These are phyloP conservation scores for Ctenochaetus hawaiiensis DNA, from an alignment of 2,797 vertebrate genomes.

Conservation along the genomic window DNA sequence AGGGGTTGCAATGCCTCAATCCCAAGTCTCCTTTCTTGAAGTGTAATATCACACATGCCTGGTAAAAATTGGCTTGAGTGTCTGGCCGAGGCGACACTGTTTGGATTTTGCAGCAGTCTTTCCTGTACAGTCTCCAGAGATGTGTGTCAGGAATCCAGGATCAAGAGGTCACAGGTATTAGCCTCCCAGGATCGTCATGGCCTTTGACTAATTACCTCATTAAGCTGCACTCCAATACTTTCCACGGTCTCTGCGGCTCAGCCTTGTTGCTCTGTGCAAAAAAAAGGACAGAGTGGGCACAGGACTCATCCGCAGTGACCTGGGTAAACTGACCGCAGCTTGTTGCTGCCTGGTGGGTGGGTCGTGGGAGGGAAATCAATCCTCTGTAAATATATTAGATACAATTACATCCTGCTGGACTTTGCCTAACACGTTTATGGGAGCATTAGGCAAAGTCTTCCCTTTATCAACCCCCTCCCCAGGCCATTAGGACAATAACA, in stretches of 20 bases:
- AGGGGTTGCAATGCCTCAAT: constrained; percentile 44
- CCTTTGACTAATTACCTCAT: constrained; percentile 88
- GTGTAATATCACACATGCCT: constrained; percentile 70
- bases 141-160: constrained; percentile 77
- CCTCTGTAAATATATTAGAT: constrained; percentile 84
- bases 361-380: constrained; percentile 76
- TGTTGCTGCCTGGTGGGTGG: constrained; percentile 67
- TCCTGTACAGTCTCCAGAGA: constrained; percentile 77
- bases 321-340: constrained; percentile 59
- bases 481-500: constrained; percentile 73
- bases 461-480: constrained; percentile 71
- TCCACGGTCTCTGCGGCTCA: constrained; percentile 50
- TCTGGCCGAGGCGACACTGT: constrained; percentile 35
- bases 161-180: constrained; percentile 87
- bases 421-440: constrained; percentile 83
- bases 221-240: constrained; percentile 81
- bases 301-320: constrained; percentile 66
- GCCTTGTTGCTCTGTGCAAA: constrained; percentile 67
- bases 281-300: constrained; percentile 66
- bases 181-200: constrained; percentile 77
- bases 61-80: constrained; percentile 53
- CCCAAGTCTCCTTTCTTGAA: constrained; percentile 51
- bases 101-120: constrained; percentile 56
- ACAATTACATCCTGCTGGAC: constrained; percentile 83
- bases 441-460: constrained; percentile 83